Evolutionary conservation across 2,113 vertebrate species (phyloP).

Genomic region (Crotalus horridus): DNA sequence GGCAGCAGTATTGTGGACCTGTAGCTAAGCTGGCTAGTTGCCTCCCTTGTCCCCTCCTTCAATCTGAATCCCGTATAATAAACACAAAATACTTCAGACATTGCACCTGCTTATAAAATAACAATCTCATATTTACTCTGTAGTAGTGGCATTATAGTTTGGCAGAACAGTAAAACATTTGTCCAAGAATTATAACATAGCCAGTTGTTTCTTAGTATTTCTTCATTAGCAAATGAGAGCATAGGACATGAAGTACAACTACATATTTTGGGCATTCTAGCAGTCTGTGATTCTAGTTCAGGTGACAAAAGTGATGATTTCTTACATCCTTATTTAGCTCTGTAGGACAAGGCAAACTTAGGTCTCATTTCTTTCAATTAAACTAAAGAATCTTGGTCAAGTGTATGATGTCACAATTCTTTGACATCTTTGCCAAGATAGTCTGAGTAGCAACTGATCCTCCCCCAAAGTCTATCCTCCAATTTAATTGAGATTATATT

Average conservation of each 20-base stretch:
- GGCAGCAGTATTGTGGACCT: constrained; percentile 69
- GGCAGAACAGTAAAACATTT: not conserved
- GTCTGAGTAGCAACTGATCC: not conserved
- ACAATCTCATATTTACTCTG: constrained; percentile 32
- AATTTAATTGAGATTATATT: not conserved
- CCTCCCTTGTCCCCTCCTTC: constrained; percentile 63
- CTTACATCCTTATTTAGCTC: not conserved
- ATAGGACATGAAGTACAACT: not conserved
- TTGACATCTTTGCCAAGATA: not conserved
- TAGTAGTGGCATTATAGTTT: constrained; percentile 32
- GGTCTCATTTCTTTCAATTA: not conserved
- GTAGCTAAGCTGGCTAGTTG: constrained; percentile 64
- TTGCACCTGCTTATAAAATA: not conserved
- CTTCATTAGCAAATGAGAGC: not conserved
- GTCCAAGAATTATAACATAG: not conserved
- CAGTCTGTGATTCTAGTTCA: not conserved
- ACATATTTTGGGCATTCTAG: not conserved
- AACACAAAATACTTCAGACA: constrained; percentile 40
- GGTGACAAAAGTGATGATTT: not conserved
- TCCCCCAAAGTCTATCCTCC: not conserved
- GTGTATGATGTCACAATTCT: not conserved
- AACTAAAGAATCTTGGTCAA: not conserved
- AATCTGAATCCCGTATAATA: constrained; percentile 49
- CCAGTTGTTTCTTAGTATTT: not conserved
- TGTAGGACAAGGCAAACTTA: not conserved